phyloP scores from a whole-genome alignment of 1,140 invertebrate genomes.

The Drosophila kepulauana region DNA sequence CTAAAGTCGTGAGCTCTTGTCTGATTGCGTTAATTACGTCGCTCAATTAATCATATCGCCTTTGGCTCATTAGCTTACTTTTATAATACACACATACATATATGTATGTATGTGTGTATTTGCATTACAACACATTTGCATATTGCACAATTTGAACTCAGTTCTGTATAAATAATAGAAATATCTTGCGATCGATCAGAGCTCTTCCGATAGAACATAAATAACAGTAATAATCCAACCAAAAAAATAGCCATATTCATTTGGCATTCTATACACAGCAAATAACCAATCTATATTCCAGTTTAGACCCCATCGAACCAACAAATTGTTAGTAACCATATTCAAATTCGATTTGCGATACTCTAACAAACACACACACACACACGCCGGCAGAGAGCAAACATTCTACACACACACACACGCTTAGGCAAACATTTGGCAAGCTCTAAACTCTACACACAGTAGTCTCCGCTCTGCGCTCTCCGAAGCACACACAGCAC shows the following conservation, averaged over 20 bases:
- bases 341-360: slow-evolving; percentile 64
- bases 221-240: slow-evolving; percentile 25
- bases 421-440: slow-evolving; percentile 61
- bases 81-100: slow-evolving; percentile 35
- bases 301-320: slow-evolving; percentile 56
- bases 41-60: slow-evolving; percentile 68
- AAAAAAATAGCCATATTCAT: slow-evolving; percentile 16
- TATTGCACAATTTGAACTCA: background rate
- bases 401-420: slow-evolving; percentile 39
- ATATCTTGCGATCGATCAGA: background rate
- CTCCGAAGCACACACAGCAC: background rate
- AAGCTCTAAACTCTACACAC: slow-evolving; percentile 42
- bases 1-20: slow-evolving; percentile 46
- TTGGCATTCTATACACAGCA: slow-evolving; percentile 32
- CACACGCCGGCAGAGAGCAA: slow-evolving; percentile 14
- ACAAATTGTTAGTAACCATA: slow-evolving; percentile 75
- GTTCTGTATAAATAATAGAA: slow-evolving; percentile 1
- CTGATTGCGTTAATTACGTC: slow-evolving; percentile 73
- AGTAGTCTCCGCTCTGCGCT: slow-evolving; percentile 16
- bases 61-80: slow-evolving; percentile 65
- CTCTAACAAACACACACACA: slow-evolving; percentile 27
- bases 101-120: too few species aligned
- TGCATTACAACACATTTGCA: slow-evolving; percentile 49
- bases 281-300: slow-evolving; percentile 47
- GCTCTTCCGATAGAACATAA: slow-evolving; percentile 23